Conservation (phyloP, 2,113 vertebrate genomes). For the Meleagris gallopavo region DNA sequence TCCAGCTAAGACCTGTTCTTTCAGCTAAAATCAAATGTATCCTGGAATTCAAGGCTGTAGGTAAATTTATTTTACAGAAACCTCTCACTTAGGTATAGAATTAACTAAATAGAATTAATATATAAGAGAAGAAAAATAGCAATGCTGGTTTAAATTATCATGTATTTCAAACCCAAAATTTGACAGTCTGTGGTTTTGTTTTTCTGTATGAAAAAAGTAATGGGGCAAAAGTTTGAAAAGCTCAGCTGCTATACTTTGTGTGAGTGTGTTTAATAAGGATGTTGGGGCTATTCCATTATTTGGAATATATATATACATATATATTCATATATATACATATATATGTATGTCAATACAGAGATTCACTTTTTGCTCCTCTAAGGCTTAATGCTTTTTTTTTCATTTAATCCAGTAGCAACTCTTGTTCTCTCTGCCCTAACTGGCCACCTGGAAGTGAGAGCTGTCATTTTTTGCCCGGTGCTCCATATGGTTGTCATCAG, state of each 20-base stretch:
- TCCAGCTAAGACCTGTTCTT: background rate
- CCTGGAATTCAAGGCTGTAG: background rate
- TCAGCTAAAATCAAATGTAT: background rate
- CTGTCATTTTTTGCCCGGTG: background rate
- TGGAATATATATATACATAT: no score
- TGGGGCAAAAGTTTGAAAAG: background rate
- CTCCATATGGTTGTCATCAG: background rate
- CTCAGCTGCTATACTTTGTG: background rate
- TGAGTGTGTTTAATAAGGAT: background rate
- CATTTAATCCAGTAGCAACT: background rate
- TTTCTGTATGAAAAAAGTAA: background rate
- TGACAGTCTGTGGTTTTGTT: background rate
- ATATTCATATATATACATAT: no score
- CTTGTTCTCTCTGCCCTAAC: background rate
- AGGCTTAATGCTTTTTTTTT: background rate
- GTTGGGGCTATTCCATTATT: background rate
- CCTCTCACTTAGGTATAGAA: background rate
- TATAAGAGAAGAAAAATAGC: background rate
- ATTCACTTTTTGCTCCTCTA: background rate
- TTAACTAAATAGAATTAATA: background rate
- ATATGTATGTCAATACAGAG: background rate
- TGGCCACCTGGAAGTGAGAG: background rate
- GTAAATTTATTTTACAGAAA: background rate
- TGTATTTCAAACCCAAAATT: background rate
- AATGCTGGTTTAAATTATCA: background rate